Percentiles rank a stretch among this genome's conserved stretches.
Evolutionary conservation across 2,888 invertebrate species (phyloP).

Genomic region (Drosophila antonietae): DNA sequence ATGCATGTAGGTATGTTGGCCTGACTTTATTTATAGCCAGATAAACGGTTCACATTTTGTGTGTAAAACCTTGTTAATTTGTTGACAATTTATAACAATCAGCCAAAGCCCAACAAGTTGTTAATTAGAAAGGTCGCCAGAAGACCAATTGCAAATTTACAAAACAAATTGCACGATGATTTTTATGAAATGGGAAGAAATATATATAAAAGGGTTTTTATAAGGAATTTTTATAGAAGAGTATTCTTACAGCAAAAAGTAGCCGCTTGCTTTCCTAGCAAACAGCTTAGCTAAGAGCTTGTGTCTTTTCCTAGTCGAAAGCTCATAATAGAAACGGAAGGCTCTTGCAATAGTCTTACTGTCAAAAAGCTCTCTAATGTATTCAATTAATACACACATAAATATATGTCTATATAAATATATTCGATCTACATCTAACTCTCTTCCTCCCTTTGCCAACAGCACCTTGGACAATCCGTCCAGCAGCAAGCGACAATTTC

Average conservation of each 20-base stretch:
- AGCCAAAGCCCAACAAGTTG: background rate
- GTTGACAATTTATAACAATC: background rate
- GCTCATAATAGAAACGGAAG: too few relatives aligned
- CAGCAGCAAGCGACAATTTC: constrained; percentile 77
- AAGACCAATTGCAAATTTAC: background rate
- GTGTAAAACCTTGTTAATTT: background rate
- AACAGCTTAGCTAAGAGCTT: too few relatives aligned
- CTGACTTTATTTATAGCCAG: background rate
- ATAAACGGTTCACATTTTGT: background rate
- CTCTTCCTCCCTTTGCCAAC: constrained; percentile 2
- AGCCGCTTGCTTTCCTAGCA: too few relatives aligned
- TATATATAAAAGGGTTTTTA: too few relatives aligned
- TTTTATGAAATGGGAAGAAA: too few relatives aligned
- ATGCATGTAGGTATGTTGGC: background rate
- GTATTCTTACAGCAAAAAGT: too few relatives aligned
- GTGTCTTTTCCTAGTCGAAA: too few relatives aligned
- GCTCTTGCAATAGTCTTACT: too few relatives aligned
- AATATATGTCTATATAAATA: background rate
- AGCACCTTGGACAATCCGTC: constrained; percentile 43
- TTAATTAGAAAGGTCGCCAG: background rate
- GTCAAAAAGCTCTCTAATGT: too few relatives aligned
- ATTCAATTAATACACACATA: background rate
- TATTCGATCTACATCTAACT: background rate
- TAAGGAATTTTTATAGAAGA: too few relatives aligned
- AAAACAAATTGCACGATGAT: background rate